phyloP scores from a whole-genome alignment of 2,888 invertebrate species.

The Lithophane leautieri region DNA sequence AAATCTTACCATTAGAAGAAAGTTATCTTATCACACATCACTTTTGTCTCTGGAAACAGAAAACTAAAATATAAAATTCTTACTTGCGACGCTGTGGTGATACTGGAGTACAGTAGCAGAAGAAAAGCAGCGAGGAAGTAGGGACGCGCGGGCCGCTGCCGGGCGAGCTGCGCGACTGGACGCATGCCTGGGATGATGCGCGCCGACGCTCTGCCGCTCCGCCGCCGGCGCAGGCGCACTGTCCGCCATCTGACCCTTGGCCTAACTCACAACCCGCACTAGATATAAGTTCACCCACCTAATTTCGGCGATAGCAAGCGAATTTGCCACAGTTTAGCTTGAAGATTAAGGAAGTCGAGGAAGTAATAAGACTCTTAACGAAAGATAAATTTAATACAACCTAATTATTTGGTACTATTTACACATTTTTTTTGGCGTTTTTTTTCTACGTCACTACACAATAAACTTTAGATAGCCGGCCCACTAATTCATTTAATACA shows the following conservation, averaged over 20 bases:
- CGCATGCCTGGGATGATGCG: constrained; percentile 83
- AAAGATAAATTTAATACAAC: constrained; percentile 63
- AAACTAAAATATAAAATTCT: constrained; percentile 49
- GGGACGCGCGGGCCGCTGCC: constrained; percentile 54
- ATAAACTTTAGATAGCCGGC: background rate
- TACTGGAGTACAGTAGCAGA: constrained; percentile 40
- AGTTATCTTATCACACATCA: constrained; percentile 20
- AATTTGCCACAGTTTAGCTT: constrained; percentile 77
- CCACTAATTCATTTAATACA: background rate
- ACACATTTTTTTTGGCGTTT: constrained; percentile 11
- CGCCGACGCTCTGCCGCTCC: constrained; percentile 78
- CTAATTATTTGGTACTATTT: constrained; percentile 36
- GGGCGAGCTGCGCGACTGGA: constrained; percentile 70
- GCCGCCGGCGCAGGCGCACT: constrained; percentile 73
- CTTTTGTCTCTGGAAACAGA: constrained; percentile 6
- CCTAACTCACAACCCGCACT: constrained; percentile 81
- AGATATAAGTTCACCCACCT: constrained; percentile 89
- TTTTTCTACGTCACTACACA: constrained; percentile 14
- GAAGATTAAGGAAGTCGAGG: constrained; percentile 81
- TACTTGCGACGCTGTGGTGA: constrained; percentile 64
- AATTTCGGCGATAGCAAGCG: constrained; percentile 85
- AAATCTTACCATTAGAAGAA: background rate
- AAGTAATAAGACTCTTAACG: constrained; percentile 70
- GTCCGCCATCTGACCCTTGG: constrained; percentile 83
- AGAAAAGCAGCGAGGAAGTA: constrained; percentile 38